Base-by-base conservation (phyloP, 1,140 invertebrate genomes). In the Diorhabda sublineata region DNA sequence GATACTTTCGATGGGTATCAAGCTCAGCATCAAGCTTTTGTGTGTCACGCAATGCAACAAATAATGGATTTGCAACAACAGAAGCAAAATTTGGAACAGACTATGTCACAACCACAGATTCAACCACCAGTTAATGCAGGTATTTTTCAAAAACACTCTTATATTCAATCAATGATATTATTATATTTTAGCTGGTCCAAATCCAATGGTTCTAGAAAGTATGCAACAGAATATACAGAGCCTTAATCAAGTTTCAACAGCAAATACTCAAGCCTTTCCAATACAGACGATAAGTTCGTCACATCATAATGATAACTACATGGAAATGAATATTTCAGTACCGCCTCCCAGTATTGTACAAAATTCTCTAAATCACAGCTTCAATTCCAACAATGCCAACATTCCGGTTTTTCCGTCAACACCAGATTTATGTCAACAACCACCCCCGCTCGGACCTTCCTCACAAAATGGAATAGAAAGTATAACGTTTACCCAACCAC, bases 11-110 rank as follows among this genome's bases (percentile, higher is more conserved):
- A 81, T 56, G 85, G 89, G 75, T 93, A 93, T 79, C 92, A 97
- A 83, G 90, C 92, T 57, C 96, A 98, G 78, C 96, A 99, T 85
- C 92, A 97, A 82, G 92, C 96, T 4, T 99, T 97, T 81, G 91
- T 96, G 4, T 87, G 90, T 59, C 97, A 99, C 82, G 91, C 95
- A 6, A 87, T 92, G 76, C 90, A 94, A 78, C 92, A 95, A 80
- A 92, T 97, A 75, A 91, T 95, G 79, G 90, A 87, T 77, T 84
- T 93, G 63, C 91, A 94, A 76, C 88, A 92, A 80, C 91, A 93
- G 78, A 92, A 92, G 76, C 87, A 90, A 69, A 85, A 86, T 8
- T 82, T 93, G 56, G 89, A 93, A 76, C 90, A 93, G 77, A 60
- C 71, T 67, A 52, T 67, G 9, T 82, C 82, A 75, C 74, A 81